Base-by-base conservation (phyloP, 2,113 vertebrate species). In the Paraplagusia blochii region DNA sequence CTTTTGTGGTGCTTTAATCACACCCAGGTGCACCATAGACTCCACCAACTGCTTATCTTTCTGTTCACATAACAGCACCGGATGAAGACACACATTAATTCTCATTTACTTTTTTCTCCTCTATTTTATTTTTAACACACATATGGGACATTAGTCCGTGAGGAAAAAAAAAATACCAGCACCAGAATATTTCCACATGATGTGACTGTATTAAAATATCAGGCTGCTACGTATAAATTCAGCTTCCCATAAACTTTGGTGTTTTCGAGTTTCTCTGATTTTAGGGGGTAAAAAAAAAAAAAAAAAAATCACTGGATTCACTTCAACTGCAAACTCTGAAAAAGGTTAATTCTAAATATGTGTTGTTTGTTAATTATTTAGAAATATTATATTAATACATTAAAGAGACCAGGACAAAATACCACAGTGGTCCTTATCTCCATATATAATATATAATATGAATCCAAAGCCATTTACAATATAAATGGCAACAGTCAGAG, bases 41-140 rank as follows among this genome's bases (percentile, higher is more conserved):
- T 51, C 15, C n/a, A 16, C 33, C n/a, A 15, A 34, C 47, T 50
- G 47, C 47, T 50, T 51, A 51, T 51, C 33, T 51, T 33, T 36
- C 33, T 36, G 36, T 51, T 36, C 49, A 51, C 49, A 4, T 15
- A 48, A 29, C 46, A 48, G 19, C 46, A 15, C n/a, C 17, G 49
- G 49, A 36, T 7, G 49, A 34, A 34, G 36, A 36, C 33, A 3
- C 4, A 15, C 49, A 51, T 51, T 51, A 35, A 51, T 51, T 51
- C 49, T 51, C 49, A 38, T 51, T 51, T 51, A 51, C 49, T 13
- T 11, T 51, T 51, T 51, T 5, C 11, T 50, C 13, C 9, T 1
- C 9, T 14, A 34, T 34, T 46, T 19, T 40, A 40, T 46, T 34
- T 50, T 34, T 12, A 51, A 44, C 53, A 43, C 51, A 22, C 53